Base-by-base conservation (phyloP, 2,888 invertebrate genomes). In the Acleris laterana region DNA sequence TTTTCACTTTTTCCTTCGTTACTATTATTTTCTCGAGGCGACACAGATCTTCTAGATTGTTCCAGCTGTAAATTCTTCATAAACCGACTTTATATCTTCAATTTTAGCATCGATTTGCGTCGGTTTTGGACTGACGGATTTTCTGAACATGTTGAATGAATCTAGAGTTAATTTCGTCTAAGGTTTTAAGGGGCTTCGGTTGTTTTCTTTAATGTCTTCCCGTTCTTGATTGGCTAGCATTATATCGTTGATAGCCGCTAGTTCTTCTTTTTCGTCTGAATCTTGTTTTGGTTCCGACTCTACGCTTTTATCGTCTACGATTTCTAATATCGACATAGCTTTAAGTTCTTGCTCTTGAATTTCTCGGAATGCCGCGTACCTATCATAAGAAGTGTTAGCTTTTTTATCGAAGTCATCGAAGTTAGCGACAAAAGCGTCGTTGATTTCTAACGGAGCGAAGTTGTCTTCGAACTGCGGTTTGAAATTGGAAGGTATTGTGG, bases 321-420 rank as follows among this genome's bases (percentile, higher is more conserved):
- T 85, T 38, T 88, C 87, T 64, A 92, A 69, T 49, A 90, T 82
- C 0, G 90, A 85, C 70, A 87, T 89, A 0, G 87, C 79, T 80
- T 95, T 95, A 32, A 95, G 84, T 73, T 95, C 95, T 81, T 96
- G 96, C 76, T 97, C 95, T 73, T 97, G 96, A 73, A 97, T 94
- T 89, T 98, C 98, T 69, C 98, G 94, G 77, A 98, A 98, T 0
- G 96, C 98, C 0, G 98, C 98, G 82, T 98, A 98, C 74, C 97
- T 94, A 81, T 98, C 98, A 77, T 96, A 96, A 0, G 94, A 85
- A 0, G 95, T 87, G 68, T 94, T 94, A 0, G 90, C 88, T 79
- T 93, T 93, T 66, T 87, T 85, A 72, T 92, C 86, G 72, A 95
- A 95, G 75, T 95, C 94, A 50, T 95, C 95, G 76, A 96, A 96